Base-by-base conservation (phyloP, 2,888 invertebrate genomes). In the Gastracanthus pulcherrimus region DNA sequence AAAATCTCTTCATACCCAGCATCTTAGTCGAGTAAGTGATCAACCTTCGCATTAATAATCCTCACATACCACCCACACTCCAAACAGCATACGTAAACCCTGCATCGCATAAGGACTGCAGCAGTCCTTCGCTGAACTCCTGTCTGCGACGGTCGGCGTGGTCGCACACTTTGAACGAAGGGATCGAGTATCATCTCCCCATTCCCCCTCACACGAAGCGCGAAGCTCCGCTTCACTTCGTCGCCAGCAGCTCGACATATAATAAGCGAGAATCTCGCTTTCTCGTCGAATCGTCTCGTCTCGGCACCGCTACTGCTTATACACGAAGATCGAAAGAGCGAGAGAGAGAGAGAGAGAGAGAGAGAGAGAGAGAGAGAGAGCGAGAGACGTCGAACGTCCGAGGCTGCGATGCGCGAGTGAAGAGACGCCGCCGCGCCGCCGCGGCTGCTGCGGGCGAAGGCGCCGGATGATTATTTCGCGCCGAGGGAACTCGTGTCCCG, bases 401-500 rank as follows among this genome's bases (percentile, higher is more conserved):
- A 83, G 83, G 83, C 82, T 81, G 71, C 77, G 62, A 70, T 31
- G 86, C 85, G 85, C 86, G 84, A 87, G 85, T 85, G 85, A 86
- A 26, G 38, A 74, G n/a, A n/a, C n/a, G n/a, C 29, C 36, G 58
- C 23, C 58, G 58, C 23, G 7, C 16, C 26, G n/a, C n/a, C n/a
- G n/a, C 34, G 23, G 34, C 58, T 16, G 87, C 89, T 90, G 89
- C 87, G 88, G 88, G 86, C 88, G 89, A 89, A 88, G 87, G 88
- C 86, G 80, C 83, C 82, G 87, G 88, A 89, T 90, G 89, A 91
- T 91, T 91, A 91, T 90, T 90, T 91, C 86, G 89, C 88, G 88
- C 87, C 48, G 51, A 38, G 60, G 38, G n/a, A 66, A 23, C 74
- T 75, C 85, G 87, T 55, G 55, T 88, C 87, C 84, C 83, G 87